Percentiles rank a stretch among this genome's conserved stretches.
Conservation (phyloP, 2,888 invertebrate genomes). For the Eudemis profundana region DNA sequence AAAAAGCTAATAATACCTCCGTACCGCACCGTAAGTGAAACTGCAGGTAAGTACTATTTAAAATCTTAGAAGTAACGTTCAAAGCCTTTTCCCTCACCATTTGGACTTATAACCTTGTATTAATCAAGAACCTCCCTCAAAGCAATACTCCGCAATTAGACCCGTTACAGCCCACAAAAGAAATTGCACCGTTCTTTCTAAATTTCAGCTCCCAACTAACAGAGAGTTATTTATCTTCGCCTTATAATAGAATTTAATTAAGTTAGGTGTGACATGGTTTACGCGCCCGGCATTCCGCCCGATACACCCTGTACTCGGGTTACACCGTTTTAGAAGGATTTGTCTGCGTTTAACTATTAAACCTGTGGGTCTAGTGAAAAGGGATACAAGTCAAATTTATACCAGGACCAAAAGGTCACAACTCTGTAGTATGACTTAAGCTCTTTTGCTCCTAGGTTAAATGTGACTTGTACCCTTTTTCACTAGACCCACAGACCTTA, state of each 20-base stretch:
- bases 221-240: slow-evolving; percentile 80
- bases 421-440: too few relatives aligned
- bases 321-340: slow-evolving; percentile 31
- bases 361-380: too few relatives aligned
- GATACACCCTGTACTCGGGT: slow-evolving; percentile 47
- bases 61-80: too few relatives aligned
- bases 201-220: slow-evolving; percentile 67
- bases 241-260: slow-evolving; percentile 84
- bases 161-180: neutral
- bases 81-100: too few relatives aligned
- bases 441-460: too few relatives aligned
- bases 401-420: too few relatives aligned
- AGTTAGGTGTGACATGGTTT: slow-evolving; percentile 79
- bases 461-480: too few relatives aligned
- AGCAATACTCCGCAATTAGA: slow-evolving; percentile 5
- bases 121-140: neutral
- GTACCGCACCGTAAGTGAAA: too few relatives aligned
- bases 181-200: slow-evolving; percentile 79
- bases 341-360: slow-evolving; percentile 34
- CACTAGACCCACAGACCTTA: too few relatives aligned
- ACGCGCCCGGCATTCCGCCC: slow-evolving; percentile 71
- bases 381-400: too few relatives aligned
- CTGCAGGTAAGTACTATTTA: too few relatives aligned
- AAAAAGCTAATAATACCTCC: too few relatives aligned
- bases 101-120: neutral